Conservation (phyloP, 2,113 vertebrate species). For the Notothenia rossii region DNA sequence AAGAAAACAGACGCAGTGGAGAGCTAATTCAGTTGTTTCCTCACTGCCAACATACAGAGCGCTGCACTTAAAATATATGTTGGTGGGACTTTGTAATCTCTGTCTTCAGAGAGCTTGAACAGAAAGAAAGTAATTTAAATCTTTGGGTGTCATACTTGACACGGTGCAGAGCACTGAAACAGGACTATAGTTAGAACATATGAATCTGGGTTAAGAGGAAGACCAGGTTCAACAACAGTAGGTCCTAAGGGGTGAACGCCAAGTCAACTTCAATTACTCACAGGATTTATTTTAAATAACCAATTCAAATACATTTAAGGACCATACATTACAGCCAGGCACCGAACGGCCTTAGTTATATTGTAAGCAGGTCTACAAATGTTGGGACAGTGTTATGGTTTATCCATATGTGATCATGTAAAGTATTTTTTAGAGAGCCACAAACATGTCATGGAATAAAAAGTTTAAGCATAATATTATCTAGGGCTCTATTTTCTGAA, state of each 20-base stretch:
- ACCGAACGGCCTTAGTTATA: background rate
- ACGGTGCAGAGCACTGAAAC: background rate
- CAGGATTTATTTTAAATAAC: background rate
- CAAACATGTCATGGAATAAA: background rate
- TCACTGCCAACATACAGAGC: constrained; percentile 28
- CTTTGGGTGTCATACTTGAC: constrained; percentile 4
- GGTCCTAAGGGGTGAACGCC: background rate
- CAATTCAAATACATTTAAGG: background rate
- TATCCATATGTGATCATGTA: background rate
- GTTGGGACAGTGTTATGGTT: background rate
- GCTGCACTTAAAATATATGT: constrained; percentile 43
- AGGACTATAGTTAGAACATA: constrained; percentile 3
- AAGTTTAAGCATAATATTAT: no score
- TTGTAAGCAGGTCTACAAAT: background rate
- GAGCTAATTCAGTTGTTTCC: constrained; percentile 60
- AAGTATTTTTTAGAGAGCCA: constrained; percentile 4
- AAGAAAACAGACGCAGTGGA: constrained; percentile 58
- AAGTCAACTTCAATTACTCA: background rate
- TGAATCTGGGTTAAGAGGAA: background rate
- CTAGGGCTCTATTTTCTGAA: background rate
- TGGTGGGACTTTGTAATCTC: constrained; percentile 16
- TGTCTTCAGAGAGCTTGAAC: constrained; percentile 18
- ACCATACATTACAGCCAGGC: background rate
- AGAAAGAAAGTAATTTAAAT: constrained; percentile 4
- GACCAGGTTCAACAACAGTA: background rate